Conservation (phyloP, 2,113 vertebrate species). For the Cebus imitator region DNA sequence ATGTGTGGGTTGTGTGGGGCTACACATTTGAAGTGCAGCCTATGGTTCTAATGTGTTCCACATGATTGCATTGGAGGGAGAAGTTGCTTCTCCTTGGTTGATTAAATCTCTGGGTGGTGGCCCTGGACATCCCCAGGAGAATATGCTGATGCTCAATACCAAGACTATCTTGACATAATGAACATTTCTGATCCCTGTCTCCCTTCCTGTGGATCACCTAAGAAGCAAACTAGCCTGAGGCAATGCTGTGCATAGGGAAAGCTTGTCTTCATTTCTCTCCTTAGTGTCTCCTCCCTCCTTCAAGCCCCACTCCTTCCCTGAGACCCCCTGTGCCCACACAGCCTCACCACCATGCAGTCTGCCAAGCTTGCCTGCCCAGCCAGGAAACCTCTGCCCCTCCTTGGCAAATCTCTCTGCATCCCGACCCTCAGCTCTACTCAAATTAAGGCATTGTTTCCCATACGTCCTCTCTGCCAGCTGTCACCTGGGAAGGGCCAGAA, state of each 20-base stretch:
- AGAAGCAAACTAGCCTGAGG: neutral
- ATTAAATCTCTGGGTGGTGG: neutral
- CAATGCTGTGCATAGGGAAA: neutral
- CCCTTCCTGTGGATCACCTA: accelerated
- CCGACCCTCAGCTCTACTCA: neutral
- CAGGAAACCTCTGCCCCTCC: neutral
- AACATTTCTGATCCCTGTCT: neutral
- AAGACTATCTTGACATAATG: accelerated
- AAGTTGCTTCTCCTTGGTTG: accelerated
- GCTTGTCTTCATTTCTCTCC: neutral
- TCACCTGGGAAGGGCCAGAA: neutral
- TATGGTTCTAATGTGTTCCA: accelerated
- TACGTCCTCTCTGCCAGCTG: neutral
- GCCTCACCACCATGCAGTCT: neutral
- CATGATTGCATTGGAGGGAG: neutral
- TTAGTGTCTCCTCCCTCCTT: neutral
- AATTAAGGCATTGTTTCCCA: accelerated
- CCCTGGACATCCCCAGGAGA: neutral
- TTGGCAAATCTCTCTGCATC: neutral
- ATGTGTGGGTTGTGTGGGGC: accelerated
- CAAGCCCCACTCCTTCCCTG: accelerated
- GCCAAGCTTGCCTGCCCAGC: neutral
- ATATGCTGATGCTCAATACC: accelerated
- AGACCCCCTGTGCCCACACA: accelerated
- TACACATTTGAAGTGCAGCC: accelerated